These are phyloP conservation scores for Ambastaia sidthimunki DNA, from an alignment of 2,797 vertebrate species.

Conservation along the genomic window DNA sequence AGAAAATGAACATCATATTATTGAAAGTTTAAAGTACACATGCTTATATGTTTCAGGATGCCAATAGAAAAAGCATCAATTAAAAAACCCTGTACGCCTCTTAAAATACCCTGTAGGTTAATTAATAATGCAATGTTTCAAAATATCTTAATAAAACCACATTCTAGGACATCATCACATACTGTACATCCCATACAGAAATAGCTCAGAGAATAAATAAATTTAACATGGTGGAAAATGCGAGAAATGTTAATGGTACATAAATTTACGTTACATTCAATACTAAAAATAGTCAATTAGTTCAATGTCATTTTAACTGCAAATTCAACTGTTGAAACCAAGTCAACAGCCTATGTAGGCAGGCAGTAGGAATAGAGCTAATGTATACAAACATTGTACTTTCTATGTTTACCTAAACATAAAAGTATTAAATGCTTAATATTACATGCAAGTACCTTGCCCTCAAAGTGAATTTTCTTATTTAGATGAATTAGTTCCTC, in stretches of 20 bases:
- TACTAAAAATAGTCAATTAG: no score
- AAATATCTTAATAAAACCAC: neutral
- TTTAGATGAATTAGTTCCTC: conserved; percentile 93
- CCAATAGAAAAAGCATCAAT: neutral
- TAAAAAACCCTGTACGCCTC: neutral
- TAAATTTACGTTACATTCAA: no score
- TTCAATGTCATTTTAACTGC: neutral
- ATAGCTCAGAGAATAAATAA: neutral
- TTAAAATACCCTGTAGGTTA: neutral
- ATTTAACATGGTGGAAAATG: neutral
- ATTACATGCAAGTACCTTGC: conserved; percentile 77
- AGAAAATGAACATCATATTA: neutral
- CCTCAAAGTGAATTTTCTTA: conserved; percentile 93
- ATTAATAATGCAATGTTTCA: neutral
- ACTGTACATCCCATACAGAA: neutral
- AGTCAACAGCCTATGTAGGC: no score
- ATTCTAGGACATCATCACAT: neutral
- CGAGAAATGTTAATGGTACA: neutral
- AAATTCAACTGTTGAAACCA: neutral
- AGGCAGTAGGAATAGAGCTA: neutral
- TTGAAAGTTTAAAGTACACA: no score
- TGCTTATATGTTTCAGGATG: no score
- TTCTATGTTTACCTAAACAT: neutral
- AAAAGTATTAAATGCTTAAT: neutral
- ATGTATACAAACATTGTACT: neutral